Evolutionary conservation across 2,113 vertebrate species (phyloP).

Genomic region (Limnothrissa miodon): DNA sequence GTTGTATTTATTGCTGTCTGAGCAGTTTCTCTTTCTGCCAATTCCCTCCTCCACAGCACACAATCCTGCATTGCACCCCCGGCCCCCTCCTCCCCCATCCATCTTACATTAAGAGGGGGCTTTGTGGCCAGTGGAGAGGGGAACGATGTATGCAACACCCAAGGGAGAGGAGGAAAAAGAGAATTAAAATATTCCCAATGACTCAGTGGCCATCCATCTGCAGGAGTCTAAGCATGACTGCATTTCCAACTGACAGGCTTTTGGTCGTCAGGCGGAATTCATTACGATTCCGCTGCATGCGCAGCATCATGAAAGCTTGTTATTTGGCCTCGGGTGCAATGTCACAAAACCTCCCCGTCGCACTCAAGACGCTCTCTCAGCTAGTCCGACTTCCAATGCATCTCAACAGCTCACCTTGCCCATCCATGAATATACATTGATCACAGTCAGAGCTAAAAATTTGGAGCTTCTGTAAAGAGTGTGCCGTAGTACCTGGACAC

Average conservation of each 20-base stretch:
- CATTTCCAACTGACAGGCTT: not conserved
- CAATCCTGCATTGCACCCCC: not conserved
- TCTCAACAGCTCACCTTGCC: not conserved
- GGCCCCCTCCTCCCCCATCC: not conserved
- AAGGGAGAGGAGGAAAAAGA: not conserved
- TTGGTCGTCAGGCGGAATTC: not conserved
- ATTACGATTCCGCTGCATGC: not conserved
- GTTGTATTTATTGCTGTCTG: not conserved
- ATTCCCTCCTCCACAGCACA: not conserved
- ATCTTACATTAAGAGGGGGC: not conserved
- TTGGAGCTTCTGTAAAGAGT: not conserved
- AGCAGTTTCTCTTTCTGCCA: slow-evolving; percentile 10
- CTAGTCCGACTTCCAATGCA: not conserved
- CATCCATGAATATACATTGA: not conserved
- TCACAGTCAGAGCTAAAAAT: not conserved
- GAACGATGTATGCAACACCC: not conserved
- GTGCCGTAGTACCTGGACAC: not conserved
- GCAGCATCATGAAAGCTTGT: not conserved
- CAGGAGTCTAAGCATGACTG: not conserved
- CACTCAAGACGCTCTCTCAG: not conserved
- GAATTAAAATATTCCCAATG: not conserved
- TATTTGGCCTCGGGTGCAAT: not conserved
- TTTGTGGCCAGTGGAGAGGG: not conserved
- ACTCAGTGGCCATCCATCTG: not conserved
- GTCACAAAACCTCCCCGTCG: not conserved